Evolutionary conservation across 1,140 invertebrate genomes (phyloP).

Genomic region (Aethina tumida): DNA sequence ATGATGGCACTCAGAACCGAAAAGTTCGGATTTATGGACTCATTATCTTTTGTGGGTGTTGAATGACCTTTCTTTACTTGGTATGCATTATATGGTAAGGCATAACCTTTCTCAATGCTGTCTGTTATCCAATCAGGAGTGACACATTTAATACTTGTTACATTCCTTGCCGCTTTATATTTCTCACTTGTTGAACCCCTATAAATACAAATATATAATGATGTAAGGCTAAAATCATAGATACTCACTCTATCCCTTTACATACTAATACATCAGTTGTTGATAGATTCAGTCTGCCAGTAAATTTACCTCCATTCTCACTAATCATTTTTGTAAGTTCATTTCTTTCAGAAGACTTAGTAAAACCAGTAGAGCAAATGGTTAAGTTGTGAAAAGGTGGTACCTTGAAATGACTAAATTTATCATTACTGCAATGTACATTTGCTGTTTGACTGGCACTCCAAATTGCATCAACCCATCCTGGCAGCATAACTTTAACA

Average conservation of each 20-base stretch:
- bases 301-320: slow-evolving; percentile 56
- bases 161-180: slow-evolving; percentile 61
- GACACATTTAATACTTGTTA: slow-evolving; percentile 64
- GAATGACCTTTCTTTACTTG: slow-evolving; percentile 43
- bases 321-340: slow-evolving; percentile 61
- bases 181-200: slow-evolving; percentile 65
- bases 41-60: slow-evolving; percentile 43
- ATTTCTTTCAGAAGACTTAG: slow-evolving; percentile 49
- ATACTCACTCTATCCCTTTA: slow-evolving; percentile 39
- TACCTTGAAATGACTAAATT: slow-evolving; percentile 57
- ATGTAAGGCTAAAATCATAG: slow-evolving; percentile 10
- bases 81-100: slow-evolving; percentile 58
- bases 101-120: slow-evolving; percentile 61
- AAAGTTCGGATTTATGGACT: slow-evolving; percentile 30
- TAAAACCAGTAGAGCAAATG: slow-evolving; percentile 69
- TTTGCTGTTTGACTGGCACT: slow-evolving; percentile 50
- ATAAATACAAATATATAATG: slow-evolving; percentile 13
- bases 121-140: slow-evolving; percentile 66
- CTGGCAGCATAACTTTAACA: slow-evolving; percentile 63
- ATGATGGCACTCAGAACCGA: slow-evolving; percentile 31
- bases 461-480: slow-evolving; percentile 77
- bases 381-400: slow-evolving; percentile 71
- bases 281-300: slow-evolving; percentile 42
- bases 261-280: slow-evolving; percentile 43
- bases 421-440: slow-evolving; percentile 49